phyloP scores from a whole-genome alignment of 2,113 vertebrate species.

The Hippoglossus stenolepis region DNA sequence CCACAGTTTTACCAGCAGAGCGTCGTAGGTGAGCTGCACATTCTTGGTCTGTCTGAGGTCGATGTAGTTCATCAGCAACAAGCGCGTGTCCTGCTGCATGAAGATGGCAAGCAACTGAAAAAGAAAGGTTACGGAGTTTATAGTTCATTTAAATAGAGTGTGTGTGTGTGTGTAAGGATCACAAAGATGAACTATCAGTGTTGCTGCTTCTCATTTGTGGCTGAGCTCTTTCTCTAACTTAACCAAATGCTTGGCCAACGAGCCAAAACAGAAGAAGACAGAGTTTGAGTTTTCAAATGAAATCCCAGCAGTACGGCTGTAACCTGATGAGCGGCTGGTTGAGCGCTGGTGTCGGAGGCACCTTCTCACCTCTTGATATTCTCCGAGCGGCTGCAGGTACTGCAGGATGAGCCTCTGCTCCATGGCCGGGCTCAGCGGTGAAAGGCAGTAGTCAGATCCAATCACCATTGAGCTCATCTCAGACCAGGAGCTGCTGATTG shows the following conservation, averaged over 20 bases:
- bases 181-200: no score
- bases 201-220: no score
- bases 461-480: slow-evolving; percentile 96
- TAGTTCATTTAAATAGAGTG: no score
- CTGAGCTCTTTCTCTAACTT: no score
- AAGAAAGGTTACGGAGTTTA: neutral
- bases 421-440: slow-evolving; percentile 91
- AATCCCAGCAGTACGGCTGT: neutral
- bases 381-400: slow-evolving; percentile 93
- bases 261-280: no score
- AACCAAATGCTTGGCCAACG: no score
- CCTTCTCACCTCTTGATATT: slow-evolving; percentile 93
- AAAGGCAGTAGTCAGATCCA: slow-evolving; percentile 92
- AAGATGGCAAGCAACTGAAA: slow-evolving; percentile 92
- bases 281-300: no score
- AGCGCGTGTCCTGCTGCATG: slow-evolving; percentile 93
- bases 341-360: no score
- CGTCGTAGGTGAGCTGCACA: slow-evolving; percentile 95
- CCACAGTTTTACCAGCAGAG: slow-evolving; percentile 88
- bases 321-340: no score
- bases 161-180: no score
- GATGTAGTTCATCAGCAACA: slow-evolving; percentile 95
- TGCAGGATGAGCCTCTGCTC: slow-evolving; percentile 97
- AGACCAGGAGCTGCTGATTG: slow-evolving; percentile 93
- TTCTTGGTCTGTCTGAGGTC: slow-evolving; percentile 90